Percentiles rank a stretch among this genome's conserved stretches.
phyloP scores from a whole-genome alignment of 2,888 invertebrate genomes.

The Deilephila elpenor region DNA sequence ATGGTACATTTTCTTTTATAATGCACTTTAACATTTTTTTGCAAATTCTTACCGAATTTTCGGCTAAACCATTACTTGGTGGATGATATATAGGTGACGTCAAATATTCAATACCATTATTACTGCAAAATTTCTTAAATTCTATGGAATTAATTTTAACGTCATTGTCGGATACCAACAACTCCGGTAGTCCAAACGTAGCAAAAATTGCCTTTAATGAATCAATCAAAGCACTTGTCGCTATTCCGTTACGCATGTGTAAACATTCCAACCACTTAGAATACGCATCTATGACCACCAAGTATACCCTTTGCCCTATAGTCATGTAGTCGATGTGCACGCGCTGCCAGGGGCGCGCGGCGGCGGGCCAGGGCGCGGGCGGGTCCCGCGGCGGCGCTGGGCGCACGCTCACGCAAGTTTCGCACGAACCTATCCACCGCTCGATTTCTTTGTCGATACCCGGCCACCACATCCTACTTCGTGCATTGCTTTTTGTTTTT shows the following conservation, averaged over 20 bases:
- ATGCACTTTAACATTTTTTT: constrained; percentile 40
- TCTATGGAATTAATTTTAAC: constrained; percentile 31
- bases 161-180: constrained; percentile 34
- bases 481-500: not conserved
- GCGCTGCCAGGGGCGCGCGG: not conserved
- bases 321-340: constrained; percentile 2
- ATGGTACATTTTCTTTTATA: constrained; percentile 26
- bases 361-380: not conserved
- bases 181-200: constrained; percentile 12
- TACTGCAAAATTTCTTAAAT: constrained; percentile 33
- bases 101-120: constrained; percentile 34
- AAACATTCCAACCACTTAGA: constrained; percentile 42
- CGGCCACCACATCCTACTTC: not conserved
- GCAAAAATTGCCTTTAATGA: constrained; percentile 35
- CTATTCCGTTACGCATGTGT: constrained; percentile 34
- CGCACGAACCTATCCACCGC: not conserved
- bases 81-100: constrained; percentile 33
- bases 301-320: constrained; percentile 11
- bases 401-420: not conserved
- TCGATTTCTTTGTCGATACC: not conserved
- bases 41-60: constrained; percentile 31
- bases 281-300: constrained; percentile 34
- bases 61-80: constrained; percentile 24
- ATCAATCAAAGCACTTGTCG: constrained; percentile 33
- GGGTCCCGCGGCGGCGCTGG: not conserved